Evolutionary conservation across 2,888 invertebrate genomes (phyloP), one percentile per base, ranked within the genome.

Genomic region (Minunthozetes semirufus): DNA sequence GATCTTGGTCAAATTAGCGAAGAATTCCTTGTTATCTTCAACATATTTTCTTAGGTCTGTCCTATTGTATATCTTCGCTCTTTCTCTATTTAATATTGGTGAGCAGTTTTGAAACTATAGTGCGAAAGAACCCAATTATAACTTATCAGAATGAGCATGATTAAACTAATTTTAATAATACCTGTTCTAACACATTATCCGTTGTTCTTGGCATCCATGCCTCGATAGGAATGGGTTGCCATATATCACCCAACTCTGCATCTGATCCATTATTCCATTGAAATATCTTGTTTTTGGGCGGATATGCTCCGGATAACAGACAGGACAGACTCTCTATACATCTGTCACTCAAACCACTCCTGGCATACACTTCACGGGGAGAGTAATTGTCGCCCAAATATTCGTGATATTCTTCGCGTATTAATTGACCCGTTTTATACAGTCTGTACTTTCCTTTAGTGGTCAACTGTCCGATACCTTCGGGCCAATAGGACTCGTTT

Each of bases 241-340:
- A 75, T 13, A 25, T 27, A 11, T 33, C 11, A 8, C 29, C 56
- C 29, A 73, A 48, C 15, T 68, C 46, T 11, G 53, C 15, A n/a
- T 48, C 25, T 1, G 70, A 25, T 17, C 27, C 48, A 27, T 25
- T 27, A 27, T 17, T 70, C 70, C 70, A 70, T 25, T 70, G 1
- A 15, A 11, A 70, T 1, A 1, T 15, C 11, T 19, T 8, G 1
- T 17, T 11, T 48, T 68, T 68, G 8, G 68, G 70, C 6, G 70
- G 70, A 70, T 70, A 70, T 48, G 38, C 70, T 2, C 68, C 76
- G 17, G 70, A 70, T 11, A 63, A 13, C 1, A 75, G 56, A 29
- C 72, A 29, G 22, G 19, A 22, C 15, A 75, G 25, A 50, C 72
- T 75, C 33, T 74, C 76, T 5, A 76, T n/a, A 63, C 76, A 76